Percentiles rank a stretch among this genome's conserved stretches.
Evolutionary conservation across 1,140 invertebrate species (phyloP).

Genomic region (Lordiphosa clarofinis): DNA sequence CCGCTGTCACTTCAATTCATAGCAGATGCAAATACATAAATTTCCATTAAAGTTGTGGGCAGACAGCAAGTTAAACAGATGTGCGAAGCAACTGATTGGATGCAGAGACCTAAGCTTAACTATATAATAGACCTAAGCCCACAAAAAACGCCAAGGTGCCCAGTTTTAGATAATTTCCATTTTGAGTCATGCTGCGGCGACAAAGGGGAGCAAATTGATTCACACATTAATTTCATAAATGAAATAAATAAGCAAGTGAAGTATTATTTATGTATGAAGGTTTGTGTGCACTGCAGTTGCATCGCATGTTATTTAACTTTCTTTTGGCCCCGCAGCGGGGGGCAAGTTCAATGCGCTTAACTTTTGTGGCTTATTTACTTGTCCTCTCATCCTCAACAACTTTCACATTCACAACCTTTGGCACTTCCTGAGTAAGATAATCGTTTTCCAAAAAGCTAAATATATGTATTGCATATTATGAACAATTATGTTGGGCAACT

Average conservation of each 20-base stretch:
- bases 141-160: constrained; percentile 14
- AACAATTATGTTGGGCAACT: constrained; percentile 27
- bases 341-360: constrained; percentile 69
- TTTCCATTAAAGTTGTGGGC: constrained; percentile 66
- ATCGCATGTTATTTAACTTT: constrained; percentile 61
- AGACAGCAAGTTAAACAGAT: constrained; percentile 36
- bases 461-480: neutral
- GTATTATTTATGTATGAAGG: neutral
- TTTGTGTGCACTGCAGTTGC: constrained; percentile 4
- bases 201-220: constrained; percentile 40
- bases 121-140: constrained; percentile 1
- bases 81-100: constrained; percentile 27
- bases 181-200: no score
- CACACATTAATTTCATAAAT: constrained; percentile 60
- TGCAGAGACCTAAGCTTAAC: neutral
- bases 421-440: constrained; percentile 42
- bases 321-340: constrained; percentile 44
- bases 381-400: constrained; percentile 35
- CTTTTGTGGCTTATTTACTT: constrained; percentile 33
- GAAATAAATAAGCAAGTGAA: constrained; percentile 31
- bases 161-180: constrained; percentile 58
- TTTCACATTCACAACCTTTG: constrained; percentile 72
- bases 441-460: constrained; percentile 2
- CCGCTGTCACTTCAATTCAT: constrained; percentile 70
- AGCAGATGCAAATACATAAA: constrained; percentile 67